These are phyloP conservation scores for Meloidogyne exigua DNA, from an alignment of 1,140 invertebrate genomes.

Conservation along the genomic window DNA sequence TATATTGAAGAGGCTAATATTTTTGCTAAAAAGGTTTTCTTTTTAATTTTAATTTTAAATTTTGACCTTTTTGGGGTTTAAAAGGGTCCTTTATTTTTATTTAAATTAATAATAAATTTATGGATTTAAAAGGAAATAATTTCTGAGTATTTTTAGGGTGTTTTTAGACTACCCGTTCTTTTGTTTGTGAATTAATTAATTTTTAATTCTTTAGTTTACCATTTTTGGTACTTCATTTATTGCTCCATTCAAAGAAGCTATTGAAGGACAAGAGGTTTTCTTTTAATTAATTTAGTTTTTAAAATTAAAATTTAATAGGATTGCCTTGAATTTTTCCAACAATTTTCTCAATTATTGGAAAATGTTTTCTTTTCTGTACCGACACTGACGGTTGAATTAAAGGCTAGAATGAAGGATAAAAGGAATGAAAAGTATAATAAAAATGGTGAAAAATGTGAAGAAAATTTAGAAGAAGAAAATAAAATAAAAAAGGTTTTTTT, in stretches of 20 bases:
- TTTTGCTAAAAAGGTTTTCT: conserved; percentile 8
- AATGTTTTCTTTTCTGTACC: conserved; percentile 16
- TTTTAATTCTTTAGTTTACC: conserved; percentile 7
- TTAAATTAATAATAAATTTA: too few species aligned
- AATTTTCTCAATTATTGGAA: not conserved
- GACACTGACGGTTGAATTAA: not conserved
- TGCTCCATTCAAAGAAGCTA: not conserved
- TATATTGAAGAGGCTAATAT: conserved; percentile 9
- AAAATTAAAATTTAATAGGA: not conserved
- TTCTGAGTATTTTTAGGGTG: too few species aligned
- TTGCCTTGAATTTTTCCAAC: conserved; percentile 4
- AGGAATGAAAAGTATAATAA: not conserved
- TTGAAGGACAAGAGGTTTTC: not conserved
- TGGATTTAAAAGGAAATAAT: too few species aligned
- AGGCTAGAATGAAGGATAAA: not conserved
- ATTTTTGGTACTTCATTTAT: conserved; percentile 15
- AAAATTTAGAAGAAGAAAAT: not conserved
- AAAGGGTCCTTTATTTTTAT: too few species aligned
- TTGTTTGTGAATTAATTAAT: not conserved
- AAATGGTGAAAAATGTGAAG: not conserved
- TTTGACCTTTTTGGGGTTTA: not conserved
- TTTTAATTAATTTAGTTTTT: not conserved
- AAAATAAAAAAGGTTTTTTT: not conserved
- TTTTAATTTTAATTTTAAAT: too few species aligned
- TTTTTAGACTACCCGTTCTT: too few species aligned